phyloP scores from a whole-genome alignment of 2,113 vertebrate species.

The Plectropomus leopardus region DNA sequence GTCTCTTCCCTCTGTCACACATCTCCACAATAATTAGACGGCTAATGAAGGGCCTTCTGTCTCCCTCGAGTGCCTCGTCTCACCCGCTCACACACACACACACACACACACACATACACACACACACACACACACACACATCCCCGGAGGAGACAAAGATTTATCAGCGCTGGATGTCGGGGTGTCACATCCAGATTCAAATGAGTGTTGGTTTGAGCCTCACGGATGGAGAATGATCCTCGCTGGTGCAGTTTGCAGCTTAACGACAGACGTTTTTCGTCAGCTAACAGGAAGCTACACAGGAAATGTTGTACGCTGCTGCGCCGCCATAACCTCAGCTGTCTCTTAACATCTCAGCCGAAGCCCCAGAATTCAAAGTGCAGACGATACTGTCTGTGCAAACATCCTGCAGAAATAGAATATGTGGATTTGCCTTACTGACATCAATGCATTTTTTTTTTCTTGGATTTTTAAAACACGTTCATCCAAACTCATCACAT shows the following conservation, averaged over 20 bases:
- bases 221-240: background rate
- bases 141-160: slow-evolving; percentile 33
- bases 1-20: slow-evolving; percentile 36
- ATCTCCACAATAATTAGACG: slow-evolving; percentile 55
- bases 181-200: slow-evolving; percentile 34
- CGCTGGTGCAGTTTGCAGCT: slow-evolving; percentile 1
- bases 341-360: background rate
- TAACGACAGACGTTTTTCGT: background rate
- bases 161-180: slow-evolving; percentile 4
- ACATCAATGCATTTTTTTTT: too few relatives aligned
- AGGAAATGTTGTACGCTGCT: background rate
- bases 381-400: background rate
- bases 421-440: background rate
- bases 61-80: slow-evolving; percentile 30
- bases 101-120: slow-evolving; percentile 15
- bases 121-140: slow-evolving; percentile 1
- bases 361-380: background rate
- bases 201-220: background rate
- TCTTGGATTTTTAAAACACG: too few relatives aligned
- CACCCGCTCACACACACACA: slow-evolving; percentile 1
- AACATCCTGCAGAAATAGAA: background rate
- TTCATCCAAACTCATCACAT: too few relatives aligned
- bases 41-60: slow-evolving; percentile 58
- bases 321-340: background rate
- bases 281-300: background rate